Percentiles rank a stretch among this genome's conserved stretches.
Evolutionary conservation across 2,797 vertebrate genomes (phyloP).

Genomic region (Delichon dasypus): DNA sequence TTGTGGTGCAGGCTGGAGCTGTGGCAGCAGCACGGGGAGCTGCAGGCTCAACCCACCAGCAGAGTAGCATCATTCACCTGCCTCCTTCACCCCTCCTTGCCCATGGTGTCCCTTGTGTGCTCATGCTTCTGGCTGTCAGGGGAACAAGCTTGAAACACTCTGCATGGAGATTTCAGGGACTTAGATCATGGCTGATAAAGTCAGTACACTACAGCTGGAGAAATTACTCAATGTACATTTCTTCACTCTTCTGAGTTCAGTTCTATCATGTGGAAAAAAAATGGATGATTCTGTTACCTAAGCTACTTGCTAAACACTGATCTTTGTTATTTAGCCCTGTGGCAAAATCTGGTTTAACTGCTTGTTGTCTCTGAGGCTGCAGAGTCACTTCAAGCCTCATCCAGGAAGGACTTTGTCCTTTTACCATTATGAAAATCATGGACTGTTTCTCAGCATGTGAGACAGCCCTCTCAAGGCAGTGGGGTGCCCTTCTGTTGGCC

Average conservation of each 20-base stretch:
- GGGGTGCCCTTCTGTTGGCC: neutral
- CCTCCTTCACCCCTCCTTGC: neutral
- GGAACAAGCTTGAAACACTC: neutral
- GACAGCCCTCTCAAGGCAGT: neutral
- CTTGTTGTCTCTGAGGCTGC: neutral
- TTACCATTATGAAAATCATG: fast-evolving
- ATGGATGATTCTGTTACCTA: neutral
- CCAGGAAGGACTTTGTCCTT: neutral
- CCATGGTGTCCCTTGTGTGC: fast-evolving
- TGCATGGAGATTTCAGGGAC: neutral
- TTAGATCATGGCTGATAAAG: neutral
- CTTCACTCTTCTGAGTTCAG: neutral
- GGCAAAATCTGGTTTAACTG: neutral
- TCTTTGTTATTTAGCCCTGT: neutral
- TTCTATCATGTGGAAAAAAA: neutral
- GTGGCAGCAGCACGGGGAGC: neutral
- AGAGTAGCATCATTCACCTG: fast-evolving
- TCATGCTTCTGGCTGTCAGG: neutral
- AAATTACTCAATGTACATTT: neutral
- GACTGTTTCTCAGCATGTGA: neutral
- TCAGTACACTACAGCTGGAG: neutral
- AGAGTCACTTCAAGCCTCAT: neutral
- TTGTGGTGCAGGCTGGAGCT: neutral
- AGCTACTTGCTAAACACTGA: neutral
- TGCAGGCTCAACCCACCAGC: neutral